Conservation (phyloP, 2,113 vertebrate species). For the Girardinichthys multiradiatus region DNA sequence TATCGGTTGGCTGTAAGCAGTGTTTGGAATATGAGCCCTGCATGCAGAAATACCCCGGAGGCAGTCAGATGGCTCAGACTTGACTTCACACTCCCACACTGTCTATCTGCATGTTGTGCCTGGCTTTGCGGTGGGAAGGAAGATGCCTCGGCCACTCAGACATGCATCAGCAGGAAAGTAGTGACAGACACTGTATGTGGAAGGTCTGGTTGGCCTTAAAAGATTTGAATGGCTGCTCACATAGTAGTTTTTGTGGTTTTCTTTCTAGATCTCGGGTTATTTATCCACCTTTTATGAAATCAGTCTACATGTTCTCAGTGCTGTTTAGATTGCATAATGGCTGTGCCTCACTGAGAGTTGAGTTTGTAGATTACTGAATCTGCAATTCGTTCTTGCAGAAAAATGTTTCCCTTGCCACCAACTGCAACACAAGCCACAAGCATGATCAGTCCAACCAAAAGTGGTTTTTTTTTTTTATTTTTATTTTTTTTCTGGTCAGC, state of each 20-base stretch:
- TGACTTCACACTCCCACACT: slow-evolving; percentile 8
- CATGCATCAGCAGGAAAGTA: slow-evolving; percentile 28
- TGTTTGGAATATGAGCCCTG: slow-evolving; percentile 44
- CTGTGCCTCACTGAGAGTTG: no score
- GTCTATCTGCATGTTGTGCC: background rate
- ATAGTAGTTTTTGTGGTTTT: background rate
- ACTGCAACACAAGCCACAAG: no score
- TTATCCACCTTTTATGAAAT: background rate
- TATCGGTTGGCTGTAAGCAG: slow-evolving; percentile 28
- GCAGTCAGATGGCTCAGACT: slow-evolving; percentile 1
- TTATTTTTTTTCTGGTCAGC: no score
- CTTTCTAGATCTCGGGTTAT: background rate
- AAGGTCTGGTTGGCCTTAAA: background rate
- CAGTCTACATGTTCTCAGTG: no score
- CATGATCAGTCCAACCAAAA: no score
- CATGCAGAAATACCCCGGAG: slow-evolving; percentile 23
- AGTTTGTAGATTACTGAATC: no score
- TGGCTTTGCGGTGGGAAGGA: slow-evolving; percentile 1
- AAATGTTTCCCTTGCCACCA: no score
- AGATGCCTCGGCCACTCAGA: background rate
- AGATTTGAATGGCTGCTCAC: background rate
- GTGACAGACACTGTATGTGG: background rate
- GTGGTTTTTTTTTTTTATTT: no score
- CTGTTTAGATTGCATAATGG: no score
- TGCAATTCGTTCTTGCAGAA: no score